Conservation (phyloP, 2,113 vertebrate species). For the Semicossyphus pulcher region DNA sequence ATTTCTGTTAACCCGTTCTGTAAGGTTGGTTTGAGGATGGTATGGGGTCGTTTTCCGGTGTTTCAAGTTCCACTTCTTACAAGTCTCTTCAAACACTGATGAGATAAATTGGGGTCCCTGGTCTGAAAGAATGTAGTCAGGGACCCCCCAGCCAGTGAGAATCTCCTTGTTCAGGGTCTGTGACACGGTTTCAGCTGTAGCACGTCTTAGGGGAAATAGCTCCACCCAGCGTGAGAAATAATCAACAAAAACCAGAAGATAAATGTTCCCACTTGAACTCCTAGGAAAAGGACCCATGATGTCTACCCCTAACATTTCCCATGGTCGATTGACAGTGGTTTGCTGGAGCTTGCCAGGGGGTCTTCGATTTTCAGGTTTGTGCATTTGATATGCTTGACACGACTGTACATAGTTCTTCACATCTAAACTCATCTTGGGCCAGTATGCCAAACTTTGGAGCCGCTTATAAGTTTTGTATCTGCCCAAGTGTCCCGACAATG, state of each 20-base stretch:
- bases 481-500: background rate
- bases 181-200: too few species aligned
- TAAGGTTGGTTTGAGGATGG: too few species aligned
- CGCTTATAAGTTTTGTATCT: background rate
- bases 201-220: too few species aligned
- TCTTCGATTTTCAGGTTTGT: background rate
- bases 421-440: background rate
- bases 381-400: background rate
- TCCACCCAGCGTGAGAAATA: background rate
- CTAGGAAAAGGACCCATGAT: background rate
- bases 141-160: too few species aligned
- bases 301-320: background rate
- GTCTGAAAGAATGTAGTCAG: too few species aligned
- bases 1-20: too few species aligned
- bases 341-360: background rate
- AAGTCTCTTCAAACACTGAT: too few species aligned
- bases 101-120: too few species aligned
- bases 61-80: too few species aligned
- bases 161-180: too few species aligned
- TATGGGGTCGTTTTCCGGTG: too few species aligned
- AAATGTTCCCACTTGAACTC: background rate
- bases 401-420: background rate
- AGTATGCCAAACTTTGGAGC: background rate
- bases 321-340: background rate
- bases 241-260: background rate